Evolutionary conservation across 1,140 invertebrate genomes (phyloP).

Genomic region (Oncopeltus fasciatus): DNA sequence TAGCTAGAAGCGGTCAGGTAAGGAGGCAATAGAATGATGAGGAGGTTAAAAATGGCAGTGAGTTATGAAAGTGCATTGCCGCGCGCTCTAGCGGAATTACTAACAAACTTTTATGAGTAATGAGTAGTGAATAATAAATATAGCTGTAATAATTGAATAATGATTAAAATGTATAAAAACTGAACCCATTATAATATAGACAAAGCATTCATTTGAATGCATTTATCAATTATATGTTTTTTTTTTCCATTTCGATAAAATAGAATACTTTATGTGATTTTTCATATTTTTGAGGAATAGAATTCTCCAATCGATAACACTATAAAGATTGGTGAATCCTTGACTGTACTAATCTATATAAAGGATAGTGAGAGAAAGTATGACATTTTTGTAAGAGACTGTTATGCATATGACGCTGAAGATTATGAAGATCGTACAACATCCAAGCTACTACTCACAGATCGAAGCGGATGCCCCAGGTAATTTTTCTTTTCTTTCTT

Average conservation of each 20-base stretch:
- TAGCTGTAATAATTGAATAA: too few species aligned
- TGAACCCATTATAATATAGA: too few species aligned
- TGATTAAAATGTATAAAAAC: too few species aligned
- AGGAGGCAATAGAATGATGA: too few species aligned
- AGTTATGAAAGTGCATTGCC: too few species aligned
- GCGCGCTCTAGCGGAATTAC: too few species aligned
- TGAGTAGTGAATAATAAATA: too few species aligned
- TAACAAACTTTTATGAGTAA: too few species aligned
- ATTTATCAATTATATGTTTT: not conserved
- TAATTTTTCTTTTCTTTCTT: conserved; percentile 31
- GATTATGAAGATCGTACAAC: conserved; percentile 43
- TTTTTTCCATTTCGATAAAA: too few species aligned
- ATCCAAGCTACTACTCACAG: conserved; percentile 45
- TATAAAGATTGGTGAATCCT: conserved; percentile 52
- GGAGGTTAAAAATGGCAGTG: too few species aligned
- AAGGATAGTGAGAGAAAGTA: conserved; percentile 46
- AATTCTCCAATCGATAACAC: conserved; percentile 40
- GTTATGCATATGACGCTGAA: conserved; percentile 54
- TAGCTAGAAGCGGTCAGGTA: too few species aligned
- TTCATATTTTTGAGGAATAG: conserved; percentile 27
- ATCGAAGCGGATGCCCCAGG: conserved; percentile 48
- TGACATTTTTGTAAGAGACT: conserved; percentile 53
- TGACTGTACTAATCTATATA: conserved; percentile 52
- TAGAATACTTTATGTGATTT: too few species aligned
- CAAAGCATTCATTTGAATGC: not conserved